Evolutionary conservation across 2,797 vertebrate species (phyloP).

Genomic region (Coilia nasus): DNA sequence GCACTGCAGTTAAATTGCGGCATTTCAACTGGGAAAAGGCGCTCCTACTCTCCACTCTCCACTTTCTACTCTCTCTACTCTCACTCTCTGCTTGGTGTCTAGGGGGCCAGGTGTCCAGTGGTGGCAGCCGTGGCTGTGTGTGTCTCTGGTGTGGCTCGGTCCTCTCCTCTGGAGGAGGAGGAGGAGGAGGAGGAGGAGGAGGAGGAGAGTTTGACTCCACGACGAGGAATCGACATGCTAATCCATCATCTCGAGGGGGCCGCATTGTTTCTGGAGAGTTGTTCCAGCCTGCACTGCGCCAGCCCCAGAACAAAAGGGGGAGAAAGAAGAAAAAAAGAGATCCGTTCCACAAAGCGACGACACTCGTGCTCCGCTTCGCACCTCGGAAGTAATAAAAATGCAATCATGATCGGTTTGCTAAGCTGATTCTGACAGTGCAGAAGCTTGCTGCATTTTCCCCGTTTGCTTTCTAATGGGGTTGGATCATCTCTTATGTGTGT

Average conservation of each 20-base stretch:
- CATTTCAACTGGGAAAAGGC: neutral
- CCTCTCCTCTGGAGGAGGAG: constrained; percentile 4
- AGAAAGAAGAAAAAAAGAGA: neutral
- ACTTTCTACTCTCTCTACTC: neutral
- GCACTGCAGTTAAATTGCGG: constrained; percentile 60
- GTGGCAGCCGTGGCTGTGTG: constrained; percentile 40
- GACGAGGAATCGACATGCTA: constrained; percentile 3
- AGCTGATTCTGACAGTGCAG: neutral
- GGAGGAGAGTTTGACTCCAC: neutral
- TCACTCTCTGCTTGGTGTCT: no score
- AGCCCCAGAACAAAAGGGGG: constrained; percentile 8
- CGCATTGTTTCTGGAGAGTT: constrained; percentile 13
- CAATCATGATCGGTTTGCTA: neutral
- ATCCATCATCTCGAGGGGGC: constrained; percentile 17
- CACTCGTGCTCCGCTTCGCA: neutral
- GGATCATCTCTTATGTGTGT: neutral
- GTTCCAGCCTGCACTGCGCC: neutral
- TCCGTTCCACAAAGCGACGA: neutral
- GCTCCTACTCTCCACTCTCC: neutral
- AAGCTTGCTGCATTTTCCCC: neutral
- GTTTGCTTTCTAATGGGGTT: neutral
- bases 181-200: no score
- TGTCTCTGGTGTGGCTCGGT: constrained; percentile 47
- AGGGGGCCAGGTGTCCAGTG: neutral
- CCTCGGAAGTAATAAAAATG: neutral